Evolutionary conservation across 2,113 vertebrate genomes (phyloP).

Genomic region (Perca fluviatilis): DNA sequence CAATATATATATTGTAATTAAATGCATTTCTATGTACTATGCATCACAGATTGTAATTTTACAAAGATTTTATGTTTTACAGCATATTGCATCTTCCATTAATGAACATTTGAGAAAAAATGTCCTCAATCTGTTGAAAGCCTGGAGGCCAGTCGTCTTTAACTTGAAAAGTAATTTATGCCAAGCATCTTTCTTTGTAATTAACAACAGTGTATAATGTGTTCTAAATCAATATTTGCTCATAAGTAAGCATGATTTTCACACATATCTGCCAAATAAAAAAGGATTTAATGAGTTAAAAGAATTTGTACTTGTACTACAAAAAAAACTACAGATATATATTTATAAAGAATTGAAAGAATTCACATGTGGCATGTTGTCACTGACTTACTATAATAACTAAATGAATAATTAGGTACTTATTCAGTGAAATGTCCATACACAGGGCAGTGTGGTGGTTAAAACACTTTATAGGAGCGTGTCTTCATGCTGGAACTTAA

Average conservation of each 20-base stretch:
- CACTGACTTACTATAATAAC: neutral
- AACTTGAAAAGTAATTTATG: neutral
- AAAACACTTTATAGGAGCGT: neutral
- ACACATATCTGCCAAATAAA: neutral
- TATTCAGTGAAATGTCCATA: neutral
- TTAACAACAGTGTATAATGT: neutral
- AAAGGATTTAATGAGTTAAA: neutral
- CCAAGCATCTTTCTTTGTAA: neutral
- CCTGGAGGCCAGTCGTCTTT: neutral
- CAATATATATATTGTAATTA: neutral
- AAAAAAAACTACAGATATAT: neutral
- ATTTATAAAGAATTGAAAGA: neutral
- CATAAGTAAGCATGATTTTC: too few species aligned
- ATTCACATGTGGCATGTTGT: neutral
- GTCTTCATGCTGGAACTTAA: slow-evolving; percentile 45
- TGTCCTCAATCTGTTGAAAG: neutral
- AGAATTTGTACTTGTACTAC: neutral
- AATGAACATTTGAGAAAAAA: neutral
- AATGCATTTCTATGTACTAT: neutral
- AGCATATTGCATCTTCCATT: neutral
- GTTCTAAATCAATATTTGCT: neutral
- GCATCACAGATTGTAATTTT: neutral
- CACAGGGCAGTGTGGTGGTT: slow-evolving; percentile 1
- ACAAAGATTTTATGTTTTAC: neutral
- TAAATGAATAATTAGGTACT: neutral